Evolutionary conservation across 2,797 vertebrate genomes (phyloP), one percentile per base, ranked within the genome.

Genomic region (Alauda arvensis): DNA sequence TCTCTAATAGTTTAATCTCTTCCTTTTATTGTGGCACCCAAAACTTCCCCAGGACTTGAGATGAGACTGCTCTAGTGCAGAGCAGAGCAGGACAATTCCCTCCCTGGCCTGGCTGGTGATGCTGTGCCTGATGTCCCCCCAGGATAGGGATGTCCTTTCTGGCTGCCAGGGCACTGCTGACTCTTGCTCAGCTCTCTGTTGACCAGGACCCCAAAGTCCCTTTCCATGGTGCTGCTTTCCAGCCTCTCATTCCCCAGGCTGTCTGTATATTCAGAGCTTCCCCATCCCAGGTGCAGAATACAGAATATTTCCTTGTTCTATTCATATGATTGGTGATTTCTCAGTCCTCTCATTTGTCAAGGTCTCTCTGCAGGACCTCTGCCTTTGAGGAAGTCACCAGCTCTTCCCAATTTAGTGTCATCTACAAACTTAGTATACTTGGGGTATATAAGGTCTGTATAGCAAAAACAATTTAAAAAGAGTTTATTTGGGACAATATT

Each of bases 71-170:
- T 7, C 25, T 5, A 53, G 46, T 4, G 6, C 21, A 72, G 29
- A 79, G 40, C 40, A 66, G 46, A 78, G 33, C 3, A 0, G 9
- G 24, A 45, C 1, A 67, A 51, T 74, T 4, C 18, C 26, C 31
- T 43, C 16, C 37, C 45, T 45, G 0, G 8, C 8, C 25, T 0
- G 2, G 53, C 34, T 60, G 46, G 11, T 0, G 0, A 9, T 53
- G 40, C 61, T 33, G 20, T 29, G 16, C 49, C 49, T 28, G 28
- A 43, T 25, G 28, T 0, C 6, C 20, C 10, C 17, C 62, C 37
- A 56, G 49, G 19, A 49, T 48, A 55, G 1, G 6, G 10, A 1
- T 56, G 29, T 2, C 43, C 24, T 3, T 62, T 49, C 14, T 69
- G 63, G 14, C 56, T 87, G 37, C 51, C 49, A 45, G n/a, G n/a